Evolutionary conservation across 2,888 invertebrate species (phyloP), one percentile per base, ranked within the genome.

Genomic region (Eubasilissa splendida): DNA sequence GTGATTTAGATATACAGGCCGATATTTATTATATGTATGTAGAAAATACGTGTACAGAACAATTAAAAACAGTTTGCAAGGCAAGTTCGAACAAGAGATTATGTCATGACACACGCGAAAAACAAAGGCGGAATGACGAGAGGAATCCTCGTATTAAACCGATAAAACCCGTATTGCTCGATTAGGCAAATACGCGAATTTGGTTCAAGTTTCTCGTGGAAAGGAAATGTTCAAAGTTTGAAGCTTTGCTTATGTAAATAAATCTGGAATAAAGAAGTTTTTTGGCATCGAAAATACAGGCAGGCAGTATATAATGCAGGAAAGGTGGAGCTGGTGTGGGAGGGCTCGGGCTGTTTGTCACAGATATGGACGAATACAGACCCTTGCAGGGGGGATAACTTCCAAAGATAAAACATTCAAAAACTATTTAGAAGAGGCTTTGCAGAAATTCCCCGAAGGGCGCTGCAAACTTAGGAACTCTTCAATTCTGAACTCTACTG

Each of bases 401-500:
- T 70, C 70, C 31, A 54, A 70, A 70, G 70, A 82, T 82, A 82
- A 82, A 82, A 82, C 77, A 80, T 82, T 82, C 82, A 80, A 77
- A 81, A 82, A 82, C 80, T 82, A 82, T 82, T 82, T 82, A 82
- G 75, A 53, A 59, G 66, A 82, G 77, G 82, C 82, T 82, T 77
- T 77, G 75, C 42, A 70, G 75, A 75, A 82, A 82, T 77, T 77
- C 80, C 63, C 63, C 65, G 50, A 54, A 70, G 70, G 54, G 53
- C 54, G 52, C 68, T 14, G 53, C 54, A 10, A 70, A 54, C 22
- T 54, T 14, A 22, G 31, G 50, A 70, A 31, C 70, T 54, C 54
- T 53, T 53, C 70, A 14, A 54, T 22, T 14, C 70, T 9, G 53
- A 11, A 70, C 53, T 12, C 4, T 4, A 22, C 31, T 5, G 33